Base-by-base conservation (phyloP, 1,140 invertebrate species). In the Adoxophyes honmai region DNA sequence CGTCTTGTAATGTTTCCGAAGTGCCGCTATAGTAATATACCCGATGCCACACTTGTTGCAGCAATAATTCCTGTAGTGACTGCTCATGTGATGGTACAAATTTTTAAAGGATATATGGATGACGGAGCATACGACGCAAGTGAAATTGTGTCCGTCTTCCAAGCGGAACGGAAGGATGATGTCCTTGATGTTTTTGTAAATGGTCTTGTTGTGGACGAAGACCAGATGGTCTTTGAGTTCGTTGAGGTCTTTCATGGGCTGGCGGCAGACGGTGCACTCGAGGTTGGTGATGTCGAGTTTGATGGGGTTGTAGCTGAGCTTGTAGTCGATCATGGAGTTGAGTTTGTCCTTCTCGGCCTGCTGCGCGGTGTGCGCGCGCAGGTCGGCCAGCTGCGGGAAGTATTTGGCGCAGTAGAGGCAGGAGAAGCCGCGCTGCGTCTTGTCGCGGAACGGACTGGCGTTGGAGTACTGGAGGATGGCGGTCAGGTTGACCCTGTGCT, bases 401-500 rank as follows among this genome's bases (percentile, higher is more conserved):
- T 72, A 52, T 62, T 85, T 78, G 0, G 79, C 70, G 67, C 86
- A 88, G 68, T 88, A 88, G 34, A 88, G 76, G 37, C 86, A 88
- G 36, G 82, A 86, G 77, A 86, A 88, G 9, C 86, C 86, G 1
- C 74, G 67, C 33, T 74, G 70, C 0, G 82, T 88, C 62, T 88
- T 86, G 58, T 88, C 82, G 7, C 81, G 63, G 66, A 88, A 88
- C 7, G 83, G 86, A 53, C 78, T 86, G 7, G 83, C 86, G 62
- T 88, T 88, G 67, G 83, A 86, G 66, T 71, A 81, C 54, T 87
- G 78, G 7, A 88, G 74, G 64, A 88, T 88, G 9, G 79, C 68
- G 15, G 82, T 83, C 8, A 86, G 69, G 70, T 88, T 88, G 54
- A 88, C 82, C 52, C 83, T 86, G 73, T 88, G 86, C 66, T 86